Evolutionary conservation across 2,113 vertebrate species (phyloP), one percentile per base, ranked within the genome.

Genomic region (Prionailurus viverrinus): DNA sequence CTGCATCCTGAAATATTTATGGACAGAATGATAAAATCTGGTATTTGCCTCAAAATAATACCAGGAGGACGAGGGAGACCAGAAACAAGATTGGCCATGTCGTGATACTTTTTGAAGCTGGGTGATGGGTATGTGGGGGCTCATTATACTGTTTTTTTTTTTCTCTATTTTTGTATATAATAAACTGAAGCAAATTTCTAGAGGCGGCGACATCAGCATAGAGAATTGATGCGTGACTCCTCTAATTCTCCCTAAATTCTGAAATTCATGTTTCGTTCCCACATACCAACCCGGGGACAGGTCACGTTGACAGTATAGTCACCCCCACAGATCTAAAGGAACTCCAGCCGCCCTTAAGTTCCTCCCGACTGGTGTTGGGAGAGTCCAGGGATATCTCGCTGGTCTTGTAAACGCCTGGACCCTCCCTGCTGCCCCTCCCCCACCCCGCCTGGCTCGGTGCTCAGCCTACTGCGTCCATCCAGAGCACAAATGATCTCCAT

Each of bases 11-110:
- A 91, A 83, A n/a, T 69, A 71, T 31, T 95, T 81, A 73, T 65
- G 65, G 31, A 53, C 51, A 36, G 91, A 91, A 93, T n/a, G 29
- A 63, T 74, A 69, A 63, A 93, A 45, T 84, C 29, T 91, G 48
- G 21, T 85, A 84, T 53, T 95, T 80, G 23, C 79, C 71, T 92
- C 69, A 61, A 91, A 93, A 88, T 73, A 88, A 31, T 58, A 36
- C 71, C 2, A 4, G 7, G 33, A 78, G 41, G 41, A 65, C 58
- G 7, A 21, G 45, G 73, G 53, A 25, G 3, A n/a, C 33, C 68
- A 4, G n/a, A 63, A 58, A 71, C 14, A 27, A 66, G 36, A 61
- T 0, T 45, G 53, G 53, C 31, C 14, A 45, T 2, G 33, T 73
- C 13, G 29, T 80, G 27, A 69, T 88, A 41, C 36, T 11, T 85